Base-by-base conservation (phyloP, 2,113 vertebrate species). In the Prinia subflava region DNA sequence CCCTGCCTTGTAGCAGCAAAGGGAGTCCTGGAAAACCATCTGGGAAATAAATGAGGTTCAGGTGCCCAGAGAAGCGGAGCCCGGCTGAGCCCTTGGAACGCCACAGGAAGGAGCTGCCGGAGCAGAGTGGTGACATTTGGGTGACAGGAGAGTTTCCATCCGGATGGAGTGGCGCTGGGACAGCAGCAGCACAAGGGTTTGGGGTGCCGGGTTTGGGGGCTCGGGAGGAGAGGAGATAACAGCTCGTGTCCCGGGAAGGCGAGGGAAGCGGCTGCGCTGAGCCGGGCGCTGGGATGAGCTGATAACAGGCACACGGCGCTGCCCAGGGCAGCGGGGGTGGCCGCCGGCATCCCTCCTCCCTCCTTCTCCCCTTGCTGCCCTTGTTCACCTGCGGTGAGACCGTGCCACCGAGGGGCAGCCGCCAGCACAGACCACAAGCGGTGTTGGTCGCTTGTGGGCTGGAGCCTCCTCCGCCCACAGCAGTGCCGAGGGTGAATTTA, bases 111-210 rank as follows among this genome's bases (percentile, higher is more conserved):
- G 44, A 35, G 55, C 68, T 67, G 68, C 39, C 0, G 3, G 3
- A 23, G 44, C 17, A n/a, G 0, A 4, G 33, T 9, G 56, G 75
- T 31, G 52, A 12, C 39, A 63, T 42, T 13, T 2, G 65, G 60
- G 56, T 35, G 82, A 13, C 2, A 3, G 30, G 25, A 11, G 7
- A 7, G 12, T 11, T 65, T 49, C 83, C 24, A 4, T 64, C 22
- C 4, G 0, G 69, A 28, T 2, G 9, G 25, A 19, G 20, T 10
- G 50, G 55, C 3, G 4, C 10, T 67, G 74, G 62, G 67, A 30
- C 1, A 8, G 80, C 2, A 1, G 52, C 16, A 9, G 25, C 2
- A 3, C 3, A 7, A 1, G 65, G 24, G 2, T 2, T 75, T 23
- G 76, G 39, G 39, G 80, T 47, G 64, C 78, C 1, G 10, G 82